Evolutionary conservation across 2,797 vertebrate species (phyloP), one percentile per base, ranked within the genome.

Genomic region (Argya squamiceps): DNA sequence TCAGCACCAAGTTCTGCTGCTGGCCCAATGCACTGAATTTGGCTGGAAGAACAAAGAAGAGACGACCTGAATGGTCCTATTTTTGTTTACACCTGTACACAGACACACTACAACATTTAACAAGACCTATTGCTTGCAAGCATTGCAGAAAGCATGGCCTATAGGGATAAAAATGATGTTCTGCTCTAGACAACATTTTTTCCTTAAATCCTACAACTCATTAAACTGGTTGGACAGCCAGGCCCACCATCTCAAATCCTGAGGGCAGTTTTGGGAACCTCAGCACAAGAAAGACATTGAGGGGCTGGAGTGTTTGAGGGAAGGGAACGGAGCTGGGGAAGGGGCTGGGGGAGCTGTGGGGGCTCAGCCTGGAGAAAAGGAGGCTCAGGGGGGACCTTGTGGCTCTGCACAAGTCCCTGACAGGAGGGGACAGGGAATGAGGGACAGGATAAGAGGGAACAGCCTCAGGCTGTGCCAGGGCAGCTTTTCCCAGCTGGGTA

Each of bases 401-500:
- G 47, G 47, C 29, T 71, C 58, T 71, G 10, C 39, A 63, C 79
- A 70, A 5, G 47, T 62, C 79, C 49, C 32, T 62, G 56, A 27
- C n/a, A 53, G 47, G 39, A 82, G 58, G n/a, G 8, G 15, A 12
- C 41, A 63, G n/a, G n/a, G n/a, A n/a, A n/a, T n/a, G n/a, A 50
- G 27, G 30, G 43, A 64, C 24, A 30, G 17, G 36, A 65, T 0
- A 1, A 3, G 32, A 50, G 21, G 15, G 4, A 84, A 67, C 0
- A 0, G 44, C 12, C 36, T 43, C 44, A 27, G n/a, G 44, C 0
- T 67, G 27, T 23, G 1, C 15, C 44, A 27, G 44, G 22, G 8
- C 3, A 84, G 12, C 12, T 29, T 59, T 50, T 39, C 32, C 24
- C 32, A 29, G 15, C 2, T 37, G 23, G 5, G 4, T 11, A 37